These are phyloP conservation scores for Neostethus bicornis DNA, from an alignment of 2,797 vertebrate species.

Conservation along the genomic window DNA sequence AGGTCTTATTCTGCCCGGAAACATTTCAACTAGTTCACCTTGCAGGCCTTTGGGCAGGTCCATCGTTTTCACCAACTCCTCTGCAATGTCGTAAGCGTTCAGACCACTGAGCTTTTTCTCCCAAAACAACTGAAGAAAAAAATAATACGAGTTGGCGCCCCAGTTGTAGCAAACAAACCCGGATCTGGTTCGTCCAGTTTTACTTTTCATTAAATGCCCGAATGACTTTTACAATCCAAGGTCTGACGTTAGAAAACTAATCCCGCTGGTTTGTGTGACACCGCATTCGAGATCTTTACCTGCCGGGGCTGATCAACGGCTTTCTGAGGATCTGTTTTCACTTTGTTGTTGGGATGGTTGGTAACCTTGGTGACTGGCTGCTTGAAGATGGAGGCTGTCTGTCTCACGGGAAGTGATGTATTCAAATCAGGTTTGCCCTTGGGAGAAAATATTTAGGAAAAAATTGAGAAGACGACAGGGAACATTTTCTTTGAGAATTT, in stretches of 20 bases:
- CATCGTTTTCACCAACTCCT: constrained; percentile 98
- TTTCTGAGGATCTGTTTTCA: constrained; percentile 98
- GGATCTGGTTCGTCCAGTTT: constrained; percentile 11
- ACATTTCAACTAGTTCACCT: constrained; percentile 75
- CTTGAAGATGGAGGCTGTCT: constrained; percentile 98
- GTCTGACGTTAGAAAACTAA: constrained; percentile 1
- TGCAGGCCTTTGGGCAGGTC: constrained; percentile 97
- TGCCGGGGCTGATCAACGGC: constrained; percentile 96
- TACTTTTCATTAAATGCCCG: no score
- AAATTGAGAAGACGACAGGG: not conserved
- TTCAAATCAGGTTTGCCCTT: constrained; percentile 97
- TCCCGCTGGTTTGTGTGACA: not conserved
- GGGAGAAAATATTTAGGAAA: constrained; percentile 5
- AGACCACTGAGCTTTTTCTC: constrained; percentile 97
- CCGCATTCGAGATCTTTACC: constrained; percentile 70
- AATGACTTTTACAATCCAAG: no score
- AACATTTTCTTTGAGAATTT: not conserved
- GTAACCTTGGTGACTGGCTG: constrained; percentile 98
- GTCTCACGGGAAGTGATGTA: constrained; percentile 94
- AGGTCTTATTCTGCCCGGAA: not conserved
- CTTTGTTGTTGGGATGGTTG: constrained; percentile 98
- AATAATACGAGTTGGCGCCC: not conserved
- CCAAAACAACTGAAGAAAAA: constrained; percentile 90
- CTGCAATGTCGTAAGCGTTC: constrained; percentile 96
- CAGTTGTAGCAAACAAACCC: not conserved